Evolutionary conservation across 2,888 invertebrate genomes (phyloP), one percentile per base, ranked within the genome.

Genomic region (Troides oblongomaculatus): DNA sequence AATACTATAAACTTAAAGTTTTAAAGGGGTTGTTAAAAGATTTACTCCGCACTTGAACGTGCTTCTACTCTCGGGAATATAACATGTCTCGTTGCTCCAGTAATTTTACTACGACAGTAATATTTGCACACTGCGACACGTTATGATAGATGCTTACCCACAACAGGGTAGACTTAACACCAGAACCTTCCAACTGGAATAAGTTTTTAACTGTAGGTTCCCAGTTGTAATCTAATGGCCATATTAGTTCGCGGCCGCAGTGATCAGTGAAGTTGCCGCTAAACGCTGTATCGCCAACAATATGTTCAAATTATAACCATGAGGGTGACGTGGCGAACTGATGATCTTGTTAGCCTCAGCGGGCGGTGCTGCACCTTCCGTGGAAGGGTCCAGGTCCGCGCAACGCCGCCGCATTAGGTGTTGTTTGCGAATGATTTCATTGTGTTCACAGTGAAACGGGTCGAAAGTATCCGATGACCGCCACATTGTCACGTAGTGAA

Each of bases 301-400:
- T 67, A 25, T 25, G 30, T 30, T 3, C 5, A 30, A 30, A 0
- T 30, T 30, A 39, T 18, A n/a, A n/a, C 36, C 57, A 46, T 67
- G 53, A 56, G 25, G 57, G 14, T 30, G 67, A 50, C 68, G 63
- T 68, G 53, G 50, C 8, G 60, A 30, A 61, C 59, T 66, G 39
- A 43, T 61, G 64, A 53, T 64, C 21, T 62, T n/a, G 43, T 57
- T 3, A 43, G 57, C 50, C 10, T 58, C 30, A 1, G 39, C 39
- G 8, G 39, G 8, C 39, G 10, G n/a, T 25, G 17, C n/a, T 17
- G 62, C 62, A 63, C 17, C 53, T 69, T 65, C 69, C 43, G 56
- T 43, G 69, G 64, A 69, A 21, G 46, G 21, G 59, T 56, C 0
- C 18, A 3, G 18, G 2, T 59, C 23, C 57, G n/a, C 57, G 56